Conservation (phyloP, 2,797 vertebrate genomes). For the Cephalopachus bancanus region DNA sequence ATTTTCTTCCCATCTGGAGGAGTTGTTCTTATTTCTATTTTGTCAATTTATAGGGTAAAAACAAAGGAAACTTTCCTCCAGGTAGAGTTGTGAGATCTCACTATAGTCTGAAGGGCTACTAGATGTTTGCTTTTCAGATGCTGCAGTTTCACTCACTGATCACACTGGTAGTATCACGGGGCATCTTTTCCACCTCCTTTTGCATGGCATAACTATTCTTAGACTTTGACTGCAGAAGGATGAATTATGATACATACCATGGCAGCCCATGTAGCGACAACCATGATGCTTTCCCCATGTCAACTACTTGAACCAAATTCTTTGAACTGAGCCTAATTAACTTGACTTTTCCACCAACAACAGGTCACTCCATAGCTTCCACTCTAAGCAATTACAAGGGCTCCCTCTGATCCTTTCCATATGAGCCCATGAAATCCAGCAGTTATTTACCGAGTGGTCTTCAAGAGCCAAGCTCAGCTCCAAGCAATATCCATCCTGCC, state of each 20-base stretch:
- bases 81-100: neutral
- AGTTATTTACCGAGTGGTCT: neutral
- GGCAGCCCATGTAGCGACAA: neutral
- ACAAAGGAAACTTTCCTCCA: neutral
- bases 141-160: neutral
- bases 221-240: neutral
- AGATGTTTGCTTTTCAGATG: neutral
- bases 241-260: neutral
- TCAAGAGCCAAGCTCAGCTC: neutral
- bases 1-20: neutral
- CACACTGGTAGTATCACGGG: neutral
- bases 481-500: neutral
- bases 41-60: neutral
- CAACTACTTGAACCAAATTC: neutral
- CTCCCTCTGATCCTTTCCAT: neutral
- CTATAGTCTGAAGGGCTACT: neutral
- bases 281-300: neutral
- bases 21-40: neutral
- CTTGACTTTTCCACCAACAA: slow-evolving; percentile 6
- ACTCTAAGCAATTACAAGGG: neutral
- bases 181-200: neutral
- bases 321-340: neutral
- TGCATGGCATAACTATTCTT: neutral
- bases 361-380: neutral
- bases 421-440: neutral